phyloP scores from a whole-genome alignment of 2,113 vertebrate species.

The Lophura nycthemera region DNA sequence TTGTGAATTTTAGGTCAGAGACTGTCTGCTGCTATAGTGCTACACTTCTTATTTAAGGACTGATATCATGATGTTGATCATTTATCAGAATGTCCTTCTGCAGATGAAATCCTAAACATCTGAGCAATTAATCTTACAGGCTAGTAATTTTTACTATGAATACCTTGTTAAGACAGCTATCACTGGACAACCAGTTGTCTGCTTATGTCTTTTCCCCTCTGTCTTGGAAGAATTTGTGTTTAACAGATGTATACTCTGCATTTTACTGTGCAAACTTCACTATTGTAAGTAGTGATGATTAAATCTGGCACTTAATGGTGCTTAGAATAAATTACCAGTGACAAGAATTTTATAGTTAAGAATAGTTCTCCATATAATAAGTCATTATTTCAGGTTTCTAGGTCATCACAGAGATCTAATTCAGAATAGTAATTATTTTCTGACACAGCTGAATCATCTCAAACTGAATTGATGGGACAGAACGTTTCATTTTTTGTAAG shows the following conservation, averaged over 20 bases:
- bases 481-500: not conserved
- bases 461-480: not conserved
- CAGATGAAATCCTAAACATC: not conserved
- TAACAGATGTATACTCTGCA: not conserved
- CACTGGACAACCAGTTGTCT: accelerated
- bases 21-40: not conserved
- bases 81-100: not conserved
- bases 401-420: not conserved
- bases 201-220: not conserved
- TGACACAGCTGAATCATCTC: not conserved
- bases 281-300: not conserved
- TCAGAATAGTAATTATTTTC: not conserved
- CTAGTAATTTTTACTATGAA: not conserved
- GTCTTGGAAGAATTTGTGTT: not conserved
- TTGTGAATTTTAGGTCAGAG: not conserved
- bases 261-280: not conserved
- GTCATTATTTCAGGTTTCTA: not conserved
- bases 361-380: not conserved
- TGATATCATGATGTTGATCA: not conserved
- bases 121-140: not conserved
- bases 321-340: not conserved
- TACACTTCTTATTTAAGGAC: not conserved
- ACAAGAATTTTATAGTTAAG: not conserved
- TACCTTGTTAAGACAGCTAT: not conserved
- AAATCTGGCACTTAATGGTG: not conserved